phyloP scores from a whole-genome alignment of 2,888 invertebrate species.

The Allygus modestus region DNA sequence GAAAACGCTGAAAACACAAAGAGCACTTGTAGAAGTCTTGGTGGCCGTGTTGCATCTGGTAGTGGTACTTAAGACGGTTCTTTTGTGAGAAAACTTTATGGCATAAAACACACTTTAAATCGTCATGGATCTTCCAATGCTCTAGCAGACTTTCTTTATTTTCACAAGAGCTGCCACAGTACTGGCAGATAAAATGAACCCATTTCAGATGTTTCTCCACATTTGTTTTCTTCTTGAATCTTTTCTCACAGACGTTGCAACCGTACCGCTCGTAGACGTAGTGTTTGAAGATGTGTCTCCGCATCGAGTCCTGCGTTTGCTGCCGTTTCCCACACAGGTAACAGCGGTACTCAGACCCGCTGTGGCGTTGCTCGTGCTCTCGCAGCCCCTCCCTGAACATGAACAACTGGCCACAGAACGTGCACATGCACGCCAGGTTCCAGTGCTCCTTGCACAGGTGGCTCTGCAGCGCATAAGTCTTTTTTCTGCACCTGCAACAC shows the following conservation, averaged over 20 bases:
- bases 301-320: background rate
- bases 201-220: slow-evolving; percentile 18
- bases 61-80: slow-evolving; percentile 38
- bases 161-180: slow-evolving; percentile 29
- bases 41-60: slow-evolving; percentile 46
- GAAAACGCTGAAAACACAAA: slow-evolving; percentile 40
- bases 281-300: background rate
- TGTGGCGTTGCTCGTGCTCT: background rate
- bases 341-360: slow-evolving; percentile 1
- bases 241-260: slow-evolving; percentile 42
- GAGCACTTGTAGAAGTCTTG: slow-evolving; percentile 51
- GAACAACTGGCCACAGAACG: slow-evolving; percentile 38
- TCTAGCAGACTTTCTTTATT: background rate
- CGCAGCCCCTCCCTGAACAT: slow-evolving; percentile 26
- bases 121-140: slow-evolving; percentile 29
- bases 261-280: slow-evolving; percentile 28
- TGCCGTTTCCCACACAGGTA: slow-evolving; percentile 21
- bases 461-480: slow-evolving; percentile 36
- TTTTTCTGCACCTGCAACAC: slow-evolving; percentile 44
- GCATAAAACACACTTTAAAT: slow-evolving; percentile 39
- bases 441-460: slow-evolving; percentile 48
- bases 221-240: slow-evolving; percentile 44
- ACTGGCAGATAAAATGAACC: slow-evolving; percentile 41
- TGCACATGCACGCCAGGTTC: slow-evolving; percentile 22
- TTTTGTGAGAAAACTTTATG: slow-evolving; percentile 41